phyloP scores from a whole-genome alignment of 2,113 vertebrate genomes.

The Rhadina sibilatrix region DNA sequence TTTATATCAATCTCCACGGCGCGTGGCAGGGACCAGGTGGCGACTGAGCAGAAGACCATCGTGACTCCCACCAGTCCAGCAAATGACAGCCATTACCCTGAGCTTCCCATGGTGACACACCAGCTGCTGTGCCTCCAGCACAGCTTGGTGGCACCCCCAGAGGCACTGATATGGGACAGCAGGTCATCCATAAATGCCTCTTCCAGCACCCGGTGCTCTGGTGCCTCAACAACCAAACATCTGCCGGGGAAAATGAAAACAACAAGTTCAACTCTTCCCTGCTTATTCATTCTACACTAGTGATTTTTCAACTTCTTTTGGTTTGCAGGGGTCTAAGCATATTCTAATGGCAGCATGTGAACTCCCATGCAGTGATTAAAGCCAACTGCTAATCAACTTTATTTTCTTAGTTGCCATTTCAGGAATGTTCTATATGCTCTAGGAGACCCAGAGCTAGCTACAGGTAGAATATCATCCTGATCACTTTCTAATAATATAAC shows the following conservation, averaged over 20 bases:
- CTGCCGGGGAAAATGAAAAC: conserved; percentile 9
- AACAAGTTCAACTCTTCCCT: background rate
- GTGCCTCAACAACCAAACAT: background rate
- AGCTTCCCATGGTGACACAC: background rate
- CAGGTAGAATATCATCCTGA: background rate
- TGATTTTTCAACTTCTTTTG: background rate
- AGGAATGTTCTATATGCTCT: background rate
- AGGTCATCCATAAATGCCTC: background rate
- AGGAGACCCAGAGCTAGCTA: background rate
- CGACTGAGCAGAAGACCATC: background rate
- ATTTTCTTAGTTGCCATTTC: background rate
- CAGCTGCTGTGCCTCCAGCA: conserved; percentile 13
- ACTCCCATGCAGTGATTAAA: background rate
- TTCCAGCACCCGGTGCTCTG: background rate
- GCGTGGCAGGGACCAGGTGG: conserved; percentile 37
- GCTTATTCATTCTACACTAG: background rate
- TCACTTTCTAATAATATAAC: background rate
- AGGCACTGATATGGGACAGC: fast-evolving
- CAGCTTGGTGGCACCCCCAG: conserved; percentile 22
- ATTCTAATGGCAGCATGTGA: background rate
- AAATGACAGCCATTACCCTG: background rate
- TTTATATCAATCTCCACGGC: background rate
- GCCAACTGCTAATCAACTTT: background rate
- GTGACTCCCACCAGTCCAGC: background rate
- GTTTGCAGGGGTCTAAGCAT: background rate